Conservation (phyloP, 1,140 invertebrate genomes). For the Meloidogyne floridensis region DNA sequence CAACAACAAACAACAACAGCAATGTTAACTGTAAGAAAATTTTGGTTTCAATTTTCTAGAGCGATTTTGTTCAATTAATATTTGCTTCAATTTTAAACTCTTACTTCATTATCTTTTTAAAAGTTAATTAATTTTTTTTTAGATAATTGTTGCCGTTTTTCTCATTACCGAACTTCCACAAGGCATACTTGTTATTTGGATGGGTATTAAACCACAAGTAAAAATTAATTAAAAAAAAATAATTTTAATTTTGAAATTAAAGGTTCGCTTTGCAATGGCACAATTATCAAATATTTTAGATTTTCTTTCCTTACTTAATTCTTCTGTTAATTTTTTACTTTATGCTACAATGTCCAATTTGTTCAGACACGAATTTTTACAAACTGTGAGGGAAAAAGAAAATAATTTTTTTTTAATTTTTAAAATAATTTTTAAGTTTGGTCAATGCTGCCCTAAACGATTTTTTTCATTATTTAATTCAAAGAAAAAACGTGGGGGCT, state of each 20-base stretch:
- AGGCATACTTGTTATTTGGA: slow-evolving; percentile 49
- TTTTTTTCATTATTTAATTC: slow-evolving; percentile 1
- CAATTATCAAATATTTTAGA: slow-evolving; percentile 69
- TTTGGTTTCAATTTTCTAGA: background rate
- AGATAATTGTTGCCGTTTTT: slow-evolving; percentile 62
- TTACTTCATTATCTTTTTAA: background rate
- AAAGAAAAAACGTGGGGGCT: background rate
- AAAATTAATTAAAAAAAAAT: too few relatives aligned
- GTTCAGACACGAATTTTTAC: slow-evolving; percentile 49
- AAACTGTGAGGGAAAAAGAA: slow-evolving; percentile 34
- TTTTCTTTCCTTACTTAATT: slow-evolving; percentile 63
- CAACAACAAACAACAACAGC: slow-evolving; percentile 48
- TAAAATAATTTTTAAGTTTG: slow-evolving; percentile 15
- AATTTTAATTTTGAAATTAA: background rate
- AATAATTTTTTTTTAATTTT: slow-evolving; percentile 24
- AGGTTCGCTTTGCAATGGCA: slow-evolving; percentile 47
- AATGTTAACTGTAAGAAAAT: slow-evolving; percentile 48
- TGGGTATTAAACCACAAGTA: slow-evolving; percentile 40
- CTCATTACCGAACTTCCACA: slow-evolving; percentile 64
- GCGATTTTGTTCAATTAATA: background rate
- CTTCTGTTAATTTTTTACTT: slow-evolving; percentile 68
- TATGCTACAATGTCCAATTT: slow-evolving; percentile 69
- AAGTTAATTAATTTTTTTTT: background rate
- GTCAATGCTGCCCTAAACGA: slow-evolving; percentile 17
- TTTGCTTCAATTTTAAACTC: background rate